These are phyloP conservation scores for Agriotes lineatus DNA, from an alignment of 2,888 invertebrate species.

Conservation along the genomic window DNA sequence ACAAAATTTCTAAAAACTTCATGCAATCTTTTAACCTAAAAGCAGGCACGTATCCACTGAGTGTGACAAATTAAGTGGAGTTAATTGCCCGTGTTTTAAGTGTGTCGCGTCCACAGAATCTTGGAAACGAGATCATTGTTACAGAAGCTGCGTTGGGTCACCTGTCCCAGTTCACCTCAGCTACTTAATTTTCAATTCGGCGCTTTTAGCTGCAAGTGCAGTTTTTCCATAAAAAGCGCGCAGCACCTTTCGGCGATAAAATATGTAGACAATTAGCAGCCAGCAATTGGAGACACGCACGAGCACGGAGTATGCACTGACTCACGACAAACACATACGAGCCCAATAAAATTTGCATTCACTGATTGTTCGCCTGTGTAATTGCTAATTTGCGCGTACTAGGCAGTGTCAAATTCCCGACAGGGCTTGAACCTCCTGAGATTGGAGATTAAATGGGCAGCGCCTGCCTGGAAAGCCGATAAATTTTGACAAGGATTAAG, in stretches of 20 bases:
- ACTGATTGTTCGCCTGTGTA: slow-evolving; percentile 28
- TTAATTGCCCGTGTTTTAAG: too few species aligned
- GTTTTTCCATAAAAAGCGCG: slow-evolving; percentile 19
- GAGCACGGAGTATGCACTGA: slow-evolving; percentile 26
- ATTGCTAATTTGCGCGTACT: slow-evolving; percentile 24
- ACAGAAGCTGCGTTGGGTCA: too few species aligned
- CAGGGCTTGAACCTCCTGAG: slow-evolving; percentile 19
- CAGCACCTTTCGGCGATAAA: slow-evolving; percentile 10
- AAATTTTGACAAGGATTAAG: slow-evolving; percentile 23
- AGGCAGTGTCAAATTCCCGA: slow-evolving; percentile 20
- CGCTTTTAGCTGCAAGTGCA: slow-evolving; percentile 1
- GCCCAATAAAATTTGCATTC: slow-evolving; percentile 35
- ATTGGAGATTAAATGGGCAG: slow-evolving; percentile 10
- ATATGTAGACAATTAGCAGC: slow-evolving; percentile 25
- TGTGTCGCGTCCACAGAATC: too few species aligned
- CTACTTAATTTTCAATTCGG: neutral
- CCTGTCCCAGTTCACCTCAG: neutral
- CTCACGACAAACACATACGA: slow-evolving; percentile 29
- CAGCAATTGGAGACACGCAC: slow-evolving; percentile 22
- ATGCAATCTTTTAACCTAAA: too few species aligned
- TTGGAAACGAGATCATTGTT: too few species aligned
- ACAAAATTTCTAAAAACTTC: too few species aligned
- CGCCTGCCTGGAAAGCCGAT: slow-evolving; percentile 18
- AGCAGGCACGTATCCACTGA: too few species aligned
- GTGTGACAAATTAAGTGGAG: too few species aligned